Conservation (phyloP, 2,888 invertebrate species). For the Baccha elongata region DNA sequence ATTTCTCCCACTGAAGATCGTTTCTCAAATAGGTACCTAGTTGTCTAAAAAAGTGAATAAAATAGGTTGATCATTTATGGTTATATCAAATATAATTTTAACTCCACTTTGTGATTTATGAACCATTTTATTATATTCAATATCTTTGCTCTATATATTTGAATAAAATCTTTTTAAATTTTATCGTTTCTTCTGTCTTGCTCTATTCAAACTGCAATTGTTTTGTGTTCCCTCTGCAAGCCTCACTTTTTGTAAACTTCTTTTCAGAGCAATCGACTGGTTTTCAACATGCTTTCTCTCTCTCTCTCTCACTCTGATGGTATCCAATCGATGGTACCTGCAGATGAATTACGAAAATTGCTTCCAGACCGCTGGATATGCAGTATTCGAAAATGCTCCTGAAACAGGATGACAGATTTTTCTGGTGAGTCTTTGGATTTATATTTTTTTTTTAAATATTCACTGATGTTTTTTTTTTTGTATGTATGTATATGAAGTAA, state of each 20-base stretch:
- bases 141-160: neutral
- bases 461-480: no score
- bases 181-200: constrained; percentile 51
- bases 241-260: constrained; percentile 73
- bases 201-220: constrained; percentile 58
- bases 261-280: constrained; percentile 68
- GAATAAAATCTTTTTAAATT: neutral
- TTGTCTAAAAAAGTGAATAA: no score
- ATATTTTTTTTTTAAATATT: constrained; percentile 34
- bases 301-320: constrained; percentile 33
- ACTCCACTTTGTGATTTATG: no score
- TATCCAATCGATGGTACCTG: constrained; percentile 69
- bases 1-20: no score
- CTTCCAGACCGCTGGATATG: constrained; percentile 71
- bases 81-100: no score
- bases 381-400: constrained; percentile 56
- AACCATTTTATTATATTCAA: no score
- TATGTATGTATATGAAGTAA: no score
- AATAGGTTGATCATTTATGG: no score
- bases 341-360: constrained; percentile 70
- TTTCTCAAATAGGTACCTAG: no score
- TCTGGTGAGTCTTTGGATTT: constrained; percentile 65
- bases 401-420: constrained; percentile 34
- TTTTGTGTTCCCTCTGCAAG: constrained; percentile 69
- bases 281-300: constrained; percentile 35